phyloP scores from a whole-genome alignment of 2,113 vertebrate species.

The Centrocercus urophasianus region DNA sequence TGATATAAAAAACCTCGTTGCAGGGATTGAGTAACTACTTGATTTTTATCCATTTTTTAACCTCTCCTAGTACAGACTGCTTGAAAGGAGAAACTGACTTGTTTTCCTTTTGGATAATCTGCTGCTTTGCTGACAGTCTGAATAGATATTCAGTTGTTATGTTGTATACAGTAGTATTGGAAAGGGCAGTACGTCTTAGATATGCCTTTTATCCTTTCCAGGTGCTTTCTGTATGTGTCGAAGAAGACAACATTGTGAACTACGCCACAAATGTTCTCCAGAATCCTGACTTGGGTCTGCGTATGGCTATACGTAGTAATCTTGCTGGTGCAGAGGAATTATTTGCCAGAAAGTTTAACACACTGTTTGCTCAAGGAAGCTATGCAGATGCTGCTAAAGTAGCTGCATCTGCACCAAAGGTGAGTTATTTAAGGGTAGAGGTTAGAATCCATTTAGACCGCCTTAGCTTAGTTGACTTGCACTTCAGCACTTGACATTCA shows the following conservation, averaged over 20 bases:
- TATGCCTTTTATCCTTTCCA: constrained; percentile 40
- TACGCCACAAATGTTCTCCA: constrained; percentile 90
- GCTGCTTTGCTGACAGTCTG: neutral
- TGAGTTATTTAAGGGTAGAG: constrained; percentile 45
- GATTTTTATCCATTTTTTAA: neutral
- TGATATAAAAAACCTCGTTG: neutral
- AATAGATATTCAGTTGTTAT: neutral
- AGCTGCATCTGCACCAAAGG: constrained; percentile 92
- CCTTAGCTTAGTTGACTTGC: neutral
- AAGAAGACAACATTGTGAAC: constrained; percentile 95
- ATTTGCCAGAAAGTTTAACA: constrained; percentile 90
- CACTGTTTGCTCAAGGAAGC: constrained; percentile 88
- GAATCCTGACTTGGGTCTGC: constrained; percentile 90
- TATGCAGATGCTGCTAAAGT: constrained; percentile 93
- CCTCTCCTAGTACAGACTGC: neutral
- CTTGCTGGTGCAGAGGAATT: constrained; percentile 91
- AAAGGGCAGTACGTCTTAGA: neutral
- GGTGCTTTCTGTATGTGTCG: constrained; percentile 93
- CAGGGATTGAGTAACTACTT: neutral
- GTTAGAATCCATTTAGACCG: neutral
- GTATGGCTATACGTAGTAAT: constrained; percentile 90
- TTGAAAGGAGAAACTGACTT: neutral
- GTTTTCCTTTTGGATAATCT: neutral
- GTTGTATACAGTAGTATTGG: neutral
- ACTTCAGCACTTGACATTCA: neutral